Evolutionary conservation across 2,797 vertebrate species (phyloP), one percentile per base, ranked within the genome.

Genomic region (Helarctos malayanus): DNA sequence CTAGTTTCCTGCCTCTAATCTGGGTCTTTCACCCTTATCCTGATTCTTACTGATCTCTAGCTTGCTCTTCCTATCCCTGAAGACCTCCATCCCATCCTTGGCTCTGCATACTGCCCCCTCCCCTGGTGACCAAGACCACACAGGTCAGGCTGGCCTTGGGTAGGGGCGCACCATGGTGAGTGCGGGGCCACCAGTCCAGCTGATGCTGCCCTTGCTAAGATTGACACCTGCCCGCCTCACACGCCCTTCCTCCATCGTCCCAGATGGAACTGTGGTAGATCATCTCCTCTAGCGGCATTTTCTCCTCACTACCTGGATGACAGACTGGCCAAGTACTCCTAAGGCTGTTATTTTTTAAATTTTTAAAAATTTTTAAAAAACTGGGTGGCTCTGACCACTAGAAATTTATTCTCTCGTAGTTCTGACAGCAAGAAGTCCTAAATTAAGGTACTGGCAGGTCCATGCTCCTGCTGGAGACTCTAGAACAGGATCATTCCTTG

Each of bases 351-450:
- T 65, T 65, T 16, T 41, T 41, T 41, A 41, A 41, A 41, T 41
- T 41, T 41, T 41, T 41, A 41, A 41, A 41, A 41, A 6, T 41
- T 5, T 41, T 41, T 41, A 1, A 41, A 41, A 41, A 41, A 41
- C 14, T 47, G 29, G 82, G 25, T 84, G 32, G 27, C 23, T 91
- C 41, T 57, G 11, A 89, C 41, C 29, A 78, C 41, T 0, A 83
- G 61, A 54, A 83, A 63, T 49, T 23, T 76, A 41, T 83, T 92
- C 59, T 92, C 65, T 84, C 85, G 25, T 19, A 65, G 65, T 56
- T 89, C 32, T 95, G 41, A 47, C 49, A 38, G 49, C 25, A 57
- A 57, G 4, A 92, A 65, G 15, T 84, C 12, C 19, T 61, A 78
- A 84, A 78, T 81, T 49, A 96, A 82, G 68, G 32, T 12, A 18